Base-by-base conservation (phyloP, 2,888 invertebrate genomes). In the Geotrupes spiniger region DNA sequence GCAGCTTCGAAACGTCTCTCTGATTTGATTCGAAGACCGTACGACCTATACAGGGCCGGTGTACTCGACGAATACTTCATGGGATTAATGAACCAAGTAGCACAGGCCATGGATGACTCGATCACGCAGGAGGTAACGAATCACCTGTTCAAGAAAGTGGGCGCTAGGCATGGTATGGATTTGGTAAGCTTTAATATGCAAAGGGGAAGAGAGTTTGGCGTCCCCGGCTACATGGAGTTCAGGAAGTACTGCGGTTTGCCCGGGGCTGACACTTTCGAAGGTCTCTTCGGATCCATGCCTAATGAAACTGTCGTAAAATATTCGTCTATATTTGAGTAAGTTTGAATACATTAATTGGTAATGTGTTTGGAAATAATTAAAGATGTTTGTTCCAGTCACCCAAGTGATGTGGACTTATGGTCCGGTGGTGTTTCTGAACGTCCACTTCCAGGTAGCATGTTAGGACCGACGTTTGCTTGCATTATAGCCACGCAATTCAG, bases 391-490 rank as follows among this genome's bases (percentile, higher is more conserved):
- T 68, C 2, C 63, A 88, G 87, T 53, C 88, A 91, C 71, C 92
- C 93, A 1, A 81, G 86, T 51, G 96, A 96, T 71, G 90, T 96
- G 37, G 95, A 96, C 76, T 77, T 95, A 44, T 96, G 94, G 92
- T 91, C 92, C 11, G 95, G 93, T 39, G 95, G 94, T 38, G 92
- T 95, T 4, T 92, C 93, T 0, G 96, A 96, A 68, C 79, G 87
- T 52, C 89, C 94, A 1, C 77, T 94, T 43, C 89, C 91, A 5
- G 94, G 92, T 36, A 92, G 92, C 45, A 89, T 95, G 86, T 78
- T 96, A 52, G 95, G 96, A 40, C 94, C 95, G 1, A 92, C 94
- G 40, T 95, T 95, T 66, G 92, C 92, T 42, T 96, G 95, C 68
- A 79, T 96, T 53, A 93, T 96, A 62, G 95, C 92, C 16, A 90